Base-by-base conservation (phyloP, 2,888 invertebrate species). In the Tiliacea citrago region DNA sequence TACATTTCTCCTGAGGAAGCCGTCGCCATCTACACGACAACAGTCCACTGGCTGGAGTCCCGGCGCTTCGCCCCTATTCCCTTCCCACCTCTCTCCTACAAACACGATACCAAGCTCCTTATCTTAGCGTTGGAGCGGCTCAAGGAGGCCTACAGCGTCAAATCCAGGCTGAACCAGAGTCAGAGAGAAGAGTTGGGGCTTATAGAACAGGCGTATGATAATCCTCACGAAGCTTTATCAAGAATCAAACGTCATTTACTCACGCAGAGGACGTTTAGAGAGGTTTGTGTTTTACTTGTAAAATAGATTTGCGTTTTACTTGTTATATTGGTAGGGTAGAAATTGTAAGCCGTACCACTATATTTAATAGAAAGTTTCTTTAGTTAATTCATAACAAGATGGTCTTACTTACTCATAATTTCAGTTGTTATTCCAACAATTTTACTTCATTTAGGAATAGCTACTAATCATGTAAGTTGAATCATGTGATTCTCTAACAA, bases 1-100 rank as follows among this genome's bases (percentile, higher is more conserved):
- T 99, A 99, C 96, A 99, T 99, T 90, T 99, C 99, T 1, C 99
- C 99, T 0, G 99, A 99, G 94, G 99, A 99, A 97, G 99, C 99
- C 35, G 99, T 99, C 21, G 99, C 99, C 49, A 99, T 99, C 92
- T 99, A 99, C 94, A 99, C 99, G 0, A 99, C 99, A 1, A 99
- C 99, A 3, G 99, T 99, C 0, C 99, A 99, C 96, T 99, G 99
- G 99, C 97, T 99, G 82, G 99, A 99, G 94, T 99, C 99, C 0
- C 97, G 99, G 65, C 97, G 99, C 84, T 99, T 99, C 96, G 99
- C 99, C 1, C 99, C 99, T 0, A 99, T 99, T 89, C 99, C 99
- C 0, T 99, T 99, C 96, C 99, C 99, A 5, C 99, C 99, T 0
- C 97, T 99, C 0, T 99, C 99, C 0, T 99, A 99, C 96, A 99